Percentiles rank a stretch among this genome's conserved stretches.
Conservation (phyloP, 2,888 invertebrate species). For the Allolobophora icterica region DNA sequence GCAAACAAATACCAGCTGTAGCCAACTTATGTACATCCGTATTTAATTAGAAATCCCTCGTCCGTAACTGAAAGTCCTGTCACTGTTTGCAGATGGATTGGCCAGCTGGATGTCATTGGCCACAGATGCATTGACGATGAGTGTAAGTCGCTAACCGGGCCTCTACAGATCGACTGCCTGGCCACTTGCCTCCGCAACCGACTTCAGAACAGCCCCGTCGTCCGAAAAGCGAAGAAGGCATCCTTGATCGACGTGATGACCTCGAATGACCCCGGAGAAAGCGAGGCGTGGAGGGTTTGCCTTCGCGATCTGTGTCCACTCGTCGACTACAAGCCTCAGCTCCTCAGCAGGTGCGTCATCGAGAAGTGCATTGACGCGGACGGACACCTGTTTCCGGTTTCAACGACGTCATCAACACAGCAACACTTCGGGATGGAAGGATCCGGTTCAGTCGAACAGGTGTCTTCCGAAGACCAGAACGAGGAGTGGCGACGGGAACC, state of each 20-base stretch:
- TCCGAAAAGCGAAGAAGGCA: not conserved
- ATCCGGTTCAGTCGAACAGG: not conserved
- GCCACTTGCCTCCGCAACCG: not conserved
- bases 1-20: too few species aligned
- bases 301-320: not conserved
- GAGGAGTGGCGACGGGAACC: not conserved
- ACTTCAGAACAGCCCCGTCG: not conserved
- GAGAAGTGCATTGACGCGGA: not conserved
- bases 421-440: not conserved
- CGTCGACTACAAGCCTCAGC: not conserved
- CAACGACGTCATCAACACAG: not conserved
- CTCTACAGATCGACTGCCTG: not conserved
- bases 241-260: not conserved
- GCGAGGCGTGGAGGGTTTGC: not conserved
- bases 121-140: not conserved
- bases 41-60: not conserved
- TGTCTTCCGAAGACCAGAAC: not conserved
- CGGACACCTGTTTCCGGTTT: not conserved
- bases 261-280: not conserved
- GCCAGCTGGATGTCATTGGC: not conserved
- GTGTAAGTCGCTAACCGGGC: not conserved
- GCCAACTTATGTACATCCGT: not conserved
- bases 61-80: not conserved
- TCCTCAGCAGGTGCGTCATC: not conserved
- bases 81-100: not conserved